Evolutionary conservation across 37 sponge, comb jelly and placozoan genomes (phyloP), one percentile per base, ranked within the genome.

Genomic region (Hexactinellida sp.): DNA sequence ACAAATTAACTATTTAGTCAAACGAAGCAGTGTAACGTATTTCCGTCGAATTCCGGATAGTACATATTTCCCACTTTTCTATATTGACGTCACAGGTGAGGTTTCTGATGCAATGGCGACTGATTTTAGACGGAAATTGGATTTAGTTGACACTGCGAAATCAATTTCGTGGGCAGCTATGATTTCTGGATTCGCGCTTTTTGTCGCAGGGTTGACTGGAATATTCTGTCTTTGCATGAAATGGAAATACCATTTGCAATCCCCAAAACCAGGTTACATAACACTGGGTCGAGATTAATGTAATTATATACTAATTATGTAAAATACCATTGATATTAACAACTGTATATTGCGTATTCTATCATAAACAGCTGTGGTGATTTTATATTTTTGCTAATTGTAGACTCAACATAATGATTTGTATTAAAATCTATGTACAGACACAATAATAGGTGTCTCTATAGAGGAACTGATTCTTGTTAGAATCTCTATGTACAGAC

Each of bases 111-210:
- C 76, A 25, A 63, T 63, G 76, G 76, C 76, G 21, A n/a, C 30
- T 23, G 76, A 63, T 63, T 63, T 63, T 63, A 23, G 76, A 23
- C 3, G 76, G 34, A 63, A 63, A 63, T 23, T 63, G 5, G 76
- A 63, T 63, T n/a, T 63, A 25, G 76, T 63, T 1, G 76, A 63
- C 76, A 63, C 76, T 63, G 76, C 76, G 21, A 63, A 63, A n/a
- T 63, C 76, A 32, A 25, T 63, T 28, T 63, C 76, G 3, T 63
- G 76, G 76, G 76, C 76, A 63, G 76, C 32, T 7, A 63, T 63
- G 76, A 63, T 63, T 63, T 10, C 76, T 63, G 76, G 76, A 21
- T 63, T 63, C 34, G 76, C 76, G 25, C 76, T 63, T 63, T 63
- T 63, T 63, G 76, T 63, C 76, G 76, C 76, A 21, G 76, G 76